Conservation (phyloP, 2,113 vertebrate genomes). For the Tretioscincus oriximinensis region DNA sequence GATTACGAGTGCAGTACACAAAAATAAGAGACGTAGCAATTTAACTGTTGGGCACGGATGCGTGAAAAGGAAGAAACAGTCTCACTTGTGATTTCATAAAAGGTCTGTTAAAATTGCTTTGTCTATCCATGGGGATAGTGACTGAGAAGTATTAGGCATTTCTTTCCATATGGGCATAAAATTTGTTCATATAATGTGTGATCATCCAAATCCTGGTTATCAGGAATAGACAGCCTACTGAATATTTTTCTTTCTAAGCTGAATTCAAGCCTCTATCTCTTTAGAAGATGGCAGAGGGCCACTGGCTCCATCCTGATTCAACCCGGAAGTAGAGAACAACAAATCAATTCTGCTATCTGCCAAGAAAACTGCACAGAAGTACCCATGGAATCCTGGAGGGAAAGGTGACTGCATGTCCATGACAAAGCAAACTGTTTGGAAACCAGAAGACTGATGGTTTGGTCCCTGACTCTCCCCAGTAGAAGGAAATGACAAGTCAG, state of each 20-base stretch:
- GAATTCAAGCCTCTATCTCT: background rate
- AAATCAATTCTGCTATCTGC: no score
- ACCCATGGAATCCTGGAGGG: no score
- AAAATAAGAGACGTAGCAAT: conserved; percentile 18
- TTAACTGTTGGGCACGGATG: conserved; percentile 16
- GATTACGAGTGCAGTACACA: conserved; percentile 35
- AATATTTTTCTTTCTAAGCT: background rate
- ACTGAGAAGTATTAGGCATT: background rate
- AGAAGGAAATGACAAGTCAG: no score
- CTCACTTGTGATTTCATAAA: background rate
- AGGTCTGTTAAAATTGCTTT: conserved; percentile 1
- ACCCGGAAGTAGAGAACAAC: no score
- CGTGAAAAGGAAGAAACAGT: conserved; percentile 11
- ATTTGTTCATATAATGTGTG: conserved; percentile 24
- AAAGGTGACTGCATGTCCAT: no score
- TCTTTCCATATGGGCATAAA: background rate
- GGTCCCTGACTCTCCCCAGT: no score
- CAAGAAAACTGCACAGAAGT: no score
- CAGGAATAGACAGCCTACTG: background rate
- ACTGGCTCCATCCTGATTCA: no score
- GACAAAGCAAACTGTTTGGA: no score
- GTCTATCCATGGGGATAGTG: conserved; percentile 38
- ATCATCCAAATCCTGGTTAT: conserved; percentile 26
- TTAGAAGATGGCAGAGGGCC: background rate
- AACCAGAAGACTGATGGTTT: no score